Conservation (phyloP, 2,113 vertebrate genomes). For the Oncorhynchus clarkii region DNA sequence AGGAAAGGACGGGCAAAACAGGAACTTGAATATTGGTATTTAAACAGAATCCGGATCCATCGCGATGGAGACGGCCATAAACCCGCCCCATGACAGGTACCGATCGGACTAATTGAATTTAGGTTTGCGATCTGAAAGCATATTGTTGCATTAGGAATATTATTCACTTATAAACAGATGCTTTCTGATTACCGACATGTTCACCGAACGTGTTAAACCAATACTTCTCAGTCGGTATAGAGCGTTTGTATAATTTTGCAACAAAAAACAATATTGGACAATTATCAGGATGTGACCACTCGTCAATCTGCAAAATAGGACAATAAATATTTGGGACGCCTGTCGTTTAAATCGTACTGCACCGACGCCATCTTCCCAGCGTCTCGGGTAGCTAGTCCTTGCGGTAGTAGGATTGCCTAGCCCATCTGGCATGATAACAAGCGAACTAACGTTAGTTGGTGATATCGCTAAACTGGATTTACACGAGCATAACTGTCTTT, state of each 20-base stretch:
- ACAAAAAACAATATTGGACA: no score
- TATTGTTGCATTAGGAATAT: conserved; percentile 47
- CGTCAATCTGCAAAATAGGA: no score
- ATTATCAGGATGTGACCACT: no score
- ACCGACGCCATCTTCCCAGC: conserved; percentile 65
- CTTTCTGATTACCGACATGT: conserved; percentile 11
- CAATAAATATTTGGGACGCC: conserved; percentile 18
- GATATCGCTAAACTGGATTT: no score
- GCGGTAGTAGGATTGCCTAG: not conserved
- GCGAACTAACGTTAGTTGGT: no score
- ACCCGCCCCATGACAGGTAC: conserved; percentile 78
- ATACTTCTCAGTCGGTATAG: not conserved
- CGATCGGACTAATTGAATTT: conserved; percentile 65
- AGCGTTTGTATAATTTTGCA: not conserved
- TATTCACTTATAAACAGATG: conserved; percentile 9
- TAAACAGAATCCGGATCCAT: conserved; percentile 78
- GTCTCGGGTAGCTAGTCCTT: not conserved
- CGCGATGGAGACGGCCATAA: conserved; percentile 76
- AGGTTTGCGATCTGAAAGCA: conserved; percentile 45
- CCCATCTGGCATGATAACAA: not conserved
- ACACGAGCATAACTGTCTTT: no score
- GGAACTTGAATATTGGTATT: conserved; percentile 59
- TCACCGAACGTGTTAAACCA: not conserved
- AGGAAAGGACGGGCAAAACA: conserved; percentile 51
- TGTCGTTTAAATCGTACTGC: conserved; percentile 10